phyloP scores from a whole-genome alignment of 2,888 invertebrate species.

The Pyralis farinalis region DNA sequence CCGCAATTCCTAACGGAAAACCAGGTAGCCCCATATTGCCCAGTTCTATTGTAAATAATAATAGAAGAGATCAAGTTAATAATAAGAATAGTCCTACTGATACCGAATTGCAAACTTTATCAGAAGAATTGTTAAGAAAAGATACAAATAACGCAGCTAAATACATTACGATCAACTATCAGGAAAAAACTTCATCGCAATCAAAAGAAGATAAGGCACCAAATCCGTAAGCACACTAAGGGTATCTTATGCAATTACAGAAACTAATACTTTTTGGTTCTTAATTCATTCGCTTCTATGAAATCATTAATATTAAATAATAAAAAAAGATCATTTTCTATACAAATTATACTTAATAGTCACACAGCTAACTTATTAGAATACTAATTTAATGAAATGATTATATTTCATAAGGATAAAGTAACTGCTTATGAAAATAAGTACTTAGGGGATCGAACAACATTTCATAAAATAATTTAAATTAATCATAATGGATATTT shows the following conservation, averaged over 20 bases:
- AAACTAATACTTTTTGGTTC: background rate
- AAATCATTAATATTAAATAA: too few species aligned
- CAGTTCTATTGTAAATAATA: slow-evolving; percentile 67
- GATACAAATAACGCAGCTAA: slow-evolving; percentile 88
- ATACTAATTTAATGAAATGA: too few species aligned
- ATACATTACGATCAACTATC: slow-evolving; percentile 86
- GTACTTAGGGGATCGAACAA: too few species aligned
- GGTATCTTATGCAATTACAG: too few species aligned
- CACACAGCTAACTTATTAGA: too few species aligned
- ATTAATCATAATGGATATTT: too few species aligned
- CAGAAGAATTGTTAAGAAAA: slow-evolving; percentile 86
- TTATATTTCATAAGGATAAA: too few species aligned
- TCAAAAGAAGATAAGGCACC: slow-evolving; percentile 87
- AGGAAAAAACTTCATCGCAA: slow-evolving; percentile 87
- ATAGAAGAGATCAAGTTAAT: slow-evolving; percentile 36
- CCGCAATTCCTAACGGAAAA: slow-evolving; percentile 18
- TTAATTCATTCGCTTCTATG: too few species aligned
- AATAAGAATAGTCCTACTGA: slow-evolving; percentile 66
- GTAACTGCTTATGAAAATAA: too few species aligned
- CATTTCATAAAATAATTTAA: too few species aligned
- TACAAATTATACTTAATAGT: too few species aligned
- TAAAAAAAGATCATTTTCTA: too few species aligned
- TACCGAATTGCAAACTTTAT: slow-evolving; percentile 83
- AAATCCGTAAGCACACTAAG: slow-evolving; percentile 83
- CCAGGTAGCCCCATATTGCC: slow-evolving; percentile 50